phyloP scores from a whole-genome alignment of 2,888 invertebrate species.

The Crossocerus cetratus region DNA sequence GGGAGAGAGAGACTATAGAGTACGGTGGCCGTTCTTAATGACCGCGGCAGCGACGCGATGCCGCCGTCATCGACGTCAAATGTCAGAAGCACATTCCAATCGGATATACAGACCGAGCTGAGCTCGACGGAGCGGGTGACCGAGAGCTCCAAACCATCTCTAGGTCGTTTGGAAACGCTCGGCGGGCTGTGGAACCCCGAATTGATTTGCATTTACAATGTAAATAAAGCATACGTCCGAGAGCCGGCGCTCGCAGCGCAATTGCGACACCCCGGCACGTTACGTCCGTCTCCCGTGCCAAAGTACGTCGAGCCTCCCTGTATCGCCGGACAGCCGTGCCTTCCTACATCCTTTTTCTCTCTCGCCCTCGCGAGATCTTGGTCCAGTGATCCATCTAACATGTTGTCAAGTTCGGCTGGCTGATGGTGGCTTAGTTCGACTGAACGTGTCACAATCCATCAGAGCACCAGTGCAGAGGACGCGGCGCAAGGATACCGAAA shows the following conservation, averaged over 20 bases:
- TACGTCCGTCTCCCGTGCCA: constrained; percentile 33
- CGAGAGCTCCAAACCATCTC: constrained; percentile 45
- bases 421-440: constrained; percentile 14
- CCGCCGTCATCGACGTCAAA: constrained; percentile 34
- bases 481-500: constrained; percentile 21
- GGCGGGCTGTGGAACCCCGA: not conserved
- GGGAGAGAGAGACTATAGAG: not conserved
- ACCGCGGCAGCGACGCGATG: constrained; percentile 9
- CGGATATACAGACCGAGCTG: constrained; percentile 3
- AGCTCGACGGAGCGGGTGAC: constrained; percentile 17
- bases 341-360: not conserved
- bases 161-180: constrained; percentile 43
- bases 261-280: constrained; percentile 39
- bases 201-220: constrained; percentile 61
- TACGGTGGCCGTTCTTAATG: constrained; percentile 7
- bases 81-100: constrained; percentile 29
- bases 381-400: constrained; percentile 16
- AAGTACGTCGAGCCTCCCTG: not conserved
- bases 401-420: constrained; percentile 9
- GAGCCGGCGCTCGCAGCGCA: constrained; percentile 20
- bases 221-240: constrained; percentile 48
- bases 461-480: constrained; percentile 20
- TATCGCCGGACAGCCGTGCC: not conserved
- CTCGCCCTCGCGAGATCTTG: not conserved
- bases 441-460: constrained; percentile 38